Conservation (phyloP, 2,888 invertebrate species). For the Linnaemya tessellans region DNA sequence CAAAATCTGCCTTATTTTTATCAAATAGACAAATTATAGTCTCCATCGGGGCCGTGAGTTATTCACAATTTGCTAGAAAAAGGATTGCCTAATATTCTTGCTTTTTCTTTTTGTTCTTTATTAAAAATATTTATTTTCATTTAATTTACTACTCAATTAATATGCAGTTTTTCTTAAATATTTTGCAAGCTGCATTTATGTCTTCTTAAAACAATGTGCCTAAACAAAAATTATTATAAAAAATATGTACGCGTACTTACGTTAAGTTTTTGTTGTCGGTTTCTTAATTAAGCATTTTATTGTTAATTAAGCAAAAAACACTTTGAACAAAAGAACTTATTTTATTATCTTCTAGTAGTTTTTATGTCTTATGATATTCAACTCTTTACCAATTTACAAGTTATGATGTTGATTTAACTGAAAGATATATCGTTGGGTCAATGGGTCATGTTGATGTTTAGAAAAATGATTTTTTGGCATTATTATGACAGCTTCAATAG, state of each 20-base stretch:
- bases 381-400: conserved; percentile 13
- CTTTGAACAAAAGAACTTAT: conserved; percentile 35
- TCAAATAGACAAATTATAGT: no score
- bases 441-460: conserved; percentile 54
- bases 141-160: not conserved
- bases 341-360: conserved; percentile 47
- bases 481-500: conserved; percentile 14
- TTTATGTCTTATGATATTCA: conserved; percentile 50
- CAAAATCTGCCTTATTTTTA: no score
- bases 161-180: not conserved
- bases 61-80: no score
- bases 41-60: no score
- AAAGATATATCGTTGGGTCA: conserved; percentile 68
- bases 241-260: not conserved
- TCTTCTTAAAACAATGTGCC: not conserved
- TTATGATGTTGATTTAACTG: conserved; percentile 48
- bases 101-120: no score
- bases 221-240: conserved; percentile 38
- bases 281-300: conserved; percentile 58
- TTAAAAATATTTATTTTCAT: no score
- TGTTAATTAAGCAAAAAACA: conserved; percentile 23
- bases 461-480: conserved; percentile 1
- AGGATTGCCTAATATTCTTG: no score
- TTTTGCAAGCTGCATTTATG: not conserved
- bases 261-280: conserved; percentile 18